Evolutionary conservation across 1,140 invertebrate genomes (phyloP).

Genomic region (Monochamus saltuarius): DNA sequence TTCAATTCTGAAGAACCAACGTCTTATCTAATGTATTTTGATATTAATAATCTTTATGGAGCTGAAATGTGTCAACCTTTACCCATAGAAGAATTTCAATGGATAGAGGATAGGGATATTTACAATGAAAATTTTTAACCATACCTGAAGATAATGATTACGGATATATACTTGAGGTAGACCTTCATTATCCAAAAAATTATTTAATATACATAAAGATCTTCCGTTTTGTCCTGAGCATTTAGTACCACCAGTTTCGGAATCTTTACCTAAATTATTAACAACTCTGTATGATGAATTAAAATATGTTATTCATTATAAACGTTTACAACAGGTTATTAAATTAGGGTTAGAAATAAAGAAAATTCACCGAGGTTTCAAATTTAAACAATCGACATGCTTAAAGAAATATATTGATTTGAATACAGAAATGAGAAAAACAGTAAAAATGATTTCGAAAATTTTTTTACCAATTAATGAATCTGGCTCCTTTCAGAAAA

Average conservation of each 20-base stretch:
- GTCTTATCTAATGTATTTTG: conserved; percentile 22
- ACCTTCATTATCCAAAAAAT: no score
- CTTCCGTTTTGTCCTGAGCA: neutral
- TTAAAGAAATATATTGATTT: conserved; percentile 1
- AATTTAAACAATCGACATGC: neutral
- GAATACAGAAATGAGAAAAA: neutral
- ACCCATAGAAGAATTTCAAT: conserved; percentile 53
- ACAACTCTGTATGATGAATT: neutral
- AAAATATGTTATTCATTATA: conserved; percentile 11
- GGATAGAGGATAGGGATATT: conserved; percentile 28
- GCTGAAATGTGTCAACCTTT: conserved; percentile 53
- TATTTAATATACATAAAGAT: no score
- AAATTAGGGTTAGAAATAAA: neutral
- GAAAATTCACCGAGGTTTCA: neutral
- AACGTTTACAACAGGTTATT: neutral
- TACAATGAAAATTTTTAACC: conserved; percentile 9
- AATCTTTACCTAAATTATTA: conserved; percentile 2
- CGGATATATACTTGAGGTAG: no score
- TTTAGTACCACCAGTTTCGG: neutral
- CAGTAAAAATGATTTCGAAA: neutral
- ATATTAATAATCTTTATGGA: conserved; percentile 60
- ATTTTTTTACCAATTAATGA: no score
- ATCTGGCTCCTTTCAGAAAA: no score
- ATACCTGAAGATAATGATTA: no score
- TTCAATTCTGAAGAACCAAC: no score